Evolutionary conservation across 2,888 invertebrate genomes (phyloP).

Genomic region (Cheilosia impressa): DNA sequence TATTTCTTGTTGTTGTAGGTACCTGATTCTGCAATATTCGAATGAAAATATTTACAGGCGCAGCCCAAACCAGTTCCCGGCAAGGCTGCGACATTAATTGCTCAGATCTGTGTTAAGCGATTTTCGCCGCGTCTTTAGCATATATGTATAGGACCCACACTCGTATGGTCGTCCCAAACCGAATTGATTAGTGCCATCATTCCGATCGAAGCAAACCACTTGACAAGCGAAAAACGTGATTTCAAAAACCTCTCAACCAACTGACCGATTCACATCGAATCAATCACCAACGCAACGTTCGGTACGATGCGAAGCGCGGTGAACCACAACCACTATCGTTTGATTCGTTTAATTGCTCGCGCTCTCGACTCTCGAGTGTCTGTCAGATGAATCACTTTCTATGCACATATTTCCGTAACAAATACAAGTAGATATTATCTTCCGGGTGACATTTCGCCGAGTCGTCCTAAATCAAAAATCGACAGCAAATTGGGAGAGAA

Average conservation of each 20-base stretch:
- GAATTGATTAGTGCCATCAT: conserved; percentile 14
- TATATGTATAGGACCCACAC: no score
- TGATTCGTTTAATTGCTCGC: conserved; percentile 26
- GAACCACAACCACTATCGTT: conserved; percentile 16
- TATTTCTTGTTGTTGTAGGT: neutral
- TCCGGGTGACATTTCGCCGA: neutral
- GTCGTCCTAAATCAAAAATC: neutral
- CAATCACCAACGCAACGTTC: conserved; percentile 16
- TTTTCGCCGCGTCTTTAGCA: conserved; percentile 1
- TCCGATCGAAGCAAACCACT: conserved; percentile 1
- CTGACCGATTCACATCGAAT: conserved; percentile 41
- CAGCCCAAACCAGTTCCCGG: conserved; percentile 59
- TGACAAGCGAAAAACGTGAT: conserved; percentile 29
- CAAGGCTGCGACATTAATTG: conserved; percentile 55
- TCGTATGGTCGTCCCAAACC: neutral
- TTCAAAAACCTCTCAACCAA: conserved; percentile 26
- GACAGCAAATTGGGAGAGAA: neutral
- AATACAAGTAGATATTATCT: neutral
- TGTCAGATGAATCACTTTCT: conserved; percentile 40
- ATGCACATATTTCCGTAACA: neutral
- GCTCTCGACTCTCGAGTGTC: neutral
- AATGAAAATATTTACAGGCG: conserved; percentile 46
- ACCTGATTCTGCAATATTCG: neutral
- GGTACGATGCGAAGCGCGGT: neutral
- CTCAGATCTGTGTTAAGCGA: conserved; percentile 39